Conservation (phyloP, 2,888 invertebrate genomes). For the Carterocephalus palaemon region DNA sequence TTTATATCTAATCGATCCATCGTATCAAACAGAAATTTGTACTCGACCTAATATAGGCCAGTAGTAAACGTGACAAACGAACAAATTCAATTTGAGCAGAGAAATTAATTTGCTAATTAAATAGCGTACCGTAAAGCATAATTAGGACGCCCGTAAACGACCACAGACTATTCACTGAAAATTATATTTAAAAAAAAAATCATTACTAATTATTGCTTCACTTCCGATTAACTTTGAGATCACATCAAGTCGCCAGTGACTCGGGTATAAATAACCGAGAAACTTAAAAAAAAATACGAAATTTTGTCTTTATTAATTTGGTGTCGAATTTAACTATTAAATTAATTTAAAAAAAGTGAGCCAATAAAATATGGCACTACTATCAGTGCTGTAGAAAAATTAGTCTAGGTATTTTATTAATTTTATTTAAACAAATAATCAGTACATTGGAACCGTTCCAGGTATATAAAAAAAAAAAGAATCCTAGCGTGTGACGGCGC, state of each 20-base stretch:
- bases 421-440: slow-evolving; percentile 66
- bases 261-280: slow-evolving; percentile 58
- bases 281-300: slow-evolving; percentile 26
- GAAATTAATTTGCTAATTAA: slow-evolving; percentile 17
- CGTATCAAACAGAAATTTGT: slow-evolving; percentile 51
- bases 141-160: slow-evolving; percentile 7
- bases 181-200: background rate
- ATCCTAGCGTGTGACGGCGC: slow-evolving; percentile 39
- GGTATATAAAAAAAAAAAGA: slow-evolving; percentile 39
- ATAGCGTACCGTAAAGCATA: slow-evolving; percentile 3
- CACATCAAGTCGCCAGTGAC: slow-evolving; percentile 66
- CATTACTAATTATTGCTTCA: slow-evolving; percentile 33
- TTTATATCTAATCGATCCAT: slow-evolving; percentile 14
- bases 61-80: slow-evolving; percentile 30
- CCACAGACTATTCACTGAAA: too few relatives aligned
- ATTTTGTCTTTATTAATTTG: slow-evolving; percentile 70
- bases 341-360: slow-evolving; percentile 64
- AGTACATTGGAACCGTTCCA: slow-evolving; percentile 73
- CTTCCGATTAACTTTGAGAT: slow-evolving; percentile 68
- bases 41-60: slow-evolving; percentile 60
- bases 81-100: slow-evolving; percentile 39
- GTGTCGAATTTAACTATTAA: slow-evolving; percentile 74
- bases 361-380: slow-evolving; percentile 77
- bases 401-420: slow-evolving; percentile 55
- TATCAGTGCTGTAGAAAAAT: slow-evolving; percentile 72